Base-by-base conservation (phyloP, 2,113 vertebrate genomes). In the Callipepla californica region DNA sequence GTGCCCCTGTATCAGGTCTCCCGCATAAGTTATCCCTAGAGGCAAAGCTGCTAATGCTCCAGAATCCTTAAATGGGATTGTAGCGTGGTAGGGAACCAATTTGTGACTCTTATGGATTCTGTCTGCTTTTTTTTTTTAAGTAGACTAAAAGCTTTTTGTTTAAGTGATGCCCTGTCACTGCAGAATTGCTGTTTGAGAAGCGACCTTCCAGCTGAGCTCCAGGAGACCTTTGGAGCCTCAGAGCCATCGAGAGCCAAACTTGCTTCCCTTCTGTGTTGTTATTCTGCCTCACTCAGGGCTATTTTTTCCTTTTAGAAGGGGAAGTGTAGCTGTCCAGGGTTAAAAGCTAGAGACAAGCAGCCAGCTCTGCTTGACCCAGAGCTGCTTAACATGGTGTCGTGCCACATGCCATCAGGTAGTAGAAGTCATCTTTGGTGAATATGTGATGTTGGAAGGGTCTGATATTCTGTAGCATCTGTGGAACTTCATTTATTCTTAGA, bases 91-190 rank as follows among this genome's bases (percentile, higher is more conserved):
- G 82, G 61, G 72, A 48, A 79, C 48, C 74, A 70, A 36, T 85
- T 74, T 85, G 42, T 61, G 45, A 1, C 32, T 90, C 28, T 62
- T 50, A 55, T 6, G 68, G 82, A 32, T 90, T 86, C 70, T 78
- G 68, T 62, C 30, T 1, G 13, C 1, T 30, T 32, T 32, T 50
- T 75, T 75, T 36, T 59, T 92, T 59, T 50, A 72, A 90, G 90
- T 83, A 88, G 25, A 16, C 83, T 88, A 23, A 92, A 93, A 86
- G 76, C 86, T 88, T 90, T 84, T 48, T 57, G 42, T 57, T 59
- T 1, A 4, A 66, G 75, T n/a, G 44, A 32, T 95, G 76, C 44
- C 59, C n/a, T 79, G 70, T 75, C 74, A 4, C 34, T 61, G 59
- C 34, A 19, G n/a, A 82, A 67, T 51, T 74, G 18, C 28, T 77